Evolutionary conservation across 1,140 invertebrate species (phyloP).

Genomic region (Drosophila bipectinata): DNA sequence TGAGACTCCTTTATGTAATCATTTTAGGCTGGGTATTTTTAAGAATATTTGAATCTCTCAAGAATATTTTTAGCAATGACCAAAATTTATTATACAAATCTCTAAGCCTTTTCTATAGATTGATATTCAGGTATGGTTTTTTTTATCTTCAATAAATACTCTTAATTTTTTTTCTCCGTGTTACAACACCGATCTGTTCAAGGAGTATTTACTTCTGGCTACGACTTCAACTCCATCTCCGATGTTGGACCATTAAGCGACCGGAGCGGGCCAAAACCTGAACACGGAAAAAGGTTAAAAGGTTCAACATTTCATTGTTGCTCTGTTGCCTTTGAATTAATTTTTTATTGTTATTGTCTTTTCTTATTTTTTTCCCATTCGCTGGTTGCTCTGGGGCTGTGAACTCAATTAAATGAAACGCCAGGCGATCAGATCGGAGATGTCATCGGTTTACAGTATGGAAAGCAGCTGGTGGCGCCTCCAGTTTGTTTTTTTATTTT

Average conservation of each 20-base stretch:
- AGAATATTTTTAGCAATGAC: too few relatives aligned
- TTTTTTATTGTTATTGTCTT: slow-evolving; percentile 79
- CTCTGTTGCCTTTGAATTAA: slow-evolving; percentile 70
- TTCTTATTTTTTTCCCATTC: slow-evolving; percentile 14
- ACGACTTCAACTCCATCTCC: slow-evolving; percentile 14
- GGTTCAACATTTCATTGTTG: slow-evolving; percentile 73
- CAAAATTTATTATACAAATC: not conserved
- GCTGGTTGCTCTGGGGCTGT: slow-evolving; percentile 52
- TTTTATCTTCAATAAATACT: too few relatives aligned
- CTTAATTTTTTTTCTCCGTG: slow-evolving; percentile 1
- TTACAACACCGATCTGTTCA: slow-evolving; percentile 45
- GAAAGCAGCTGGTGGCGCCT: slow-evolving; percentile 71
- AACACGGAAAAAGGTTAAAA: slow-evolving; percentile 77
- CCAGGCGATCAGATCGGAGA: slow-evolving; percentile 70
- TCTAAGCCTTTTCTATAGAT: too few relatives aligned
- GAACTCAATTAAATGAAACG: slow-evolving; percentile 80
- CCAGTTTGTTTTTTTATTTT: slow-evolving; percentile 29
- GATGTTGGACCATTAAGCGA: slow-evolving; percentile 61
- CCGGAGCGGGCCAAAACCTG: slow-evolving; percentile 51
- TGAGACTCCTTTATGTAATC: too few relatives aligned
- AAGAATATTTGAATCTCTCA: too few relatives aligned
- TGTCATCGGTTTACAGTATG: slow-evolving; percentile 62
- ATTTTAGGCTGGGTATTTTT: too few relatives aligned
- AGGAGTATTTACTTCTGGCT: slow-evolving; percentile 64
- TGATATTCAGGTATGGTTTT: too few relatives aligned